Percentiles rank a stretch among this genome's conserved stretches.
Conservation (phyloP, 1,140 invertebrate species). For the Anastrepha ludens region DNA sequence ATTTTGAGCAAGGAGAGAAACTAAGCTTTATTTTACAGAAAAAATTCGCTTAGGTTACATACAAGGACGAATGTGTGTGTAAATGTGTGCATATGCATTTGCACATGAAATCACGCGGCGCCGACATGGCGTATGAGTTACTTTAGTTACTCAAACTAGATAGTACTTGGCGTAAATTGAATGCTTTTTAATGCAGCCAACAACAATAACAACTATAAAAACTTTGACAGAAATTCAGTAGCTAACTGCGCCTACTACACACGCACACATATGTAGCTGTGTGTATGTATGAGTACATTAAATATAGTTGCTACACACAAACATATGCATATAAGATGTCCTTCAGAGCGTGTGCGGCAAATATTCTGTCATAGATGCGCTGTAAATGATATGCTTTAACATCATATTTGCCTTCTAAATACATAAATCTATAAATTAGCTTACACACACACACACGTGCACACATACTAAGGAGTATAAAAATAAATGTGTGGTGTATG, state of each 20-base stretch:
- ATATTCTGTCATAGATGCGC: not conserved
- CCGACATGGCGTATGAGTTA: not conserved
- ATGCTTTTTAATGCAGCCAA: not conserved
- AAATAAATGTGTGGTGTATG: too few relatives aligned
- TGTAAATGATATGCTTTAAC: not conserved
- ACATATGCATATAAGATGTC: not conserved
- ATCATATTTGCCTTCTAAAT: not conserved
- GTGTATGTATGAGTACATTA: too few relatives aligned
- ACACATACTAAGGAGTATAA: too few relatives aligned
- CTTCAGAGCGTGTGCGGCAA: not conserved
- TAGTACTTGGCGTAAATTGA: constrained; percentile 25
- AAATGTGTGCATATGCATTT: not conserved
- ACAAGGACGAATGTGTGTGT: not conserved
- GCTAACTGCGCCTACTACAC: not conserved
- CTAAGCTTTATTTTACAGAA: too few relatives aligned
- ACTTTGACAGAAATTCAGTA: not conserved
- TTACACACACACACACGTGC: not conserved
- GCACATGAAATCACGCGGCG: not conserved
- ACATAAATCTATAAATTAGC: not conserved
- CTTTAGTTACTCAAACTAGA: not conserved
- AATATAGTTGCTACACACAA: not conserved
- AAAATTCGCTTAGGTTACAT: too few relatives aligned
- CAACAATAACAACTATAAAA: not conserved
- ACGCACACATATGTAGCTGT: not conserved
- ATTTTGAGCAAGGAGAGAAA: too few relatives aligned